Base-by-base conservation (phyloP, 2,113 vertebrate species). In the Numenius arquata region DNA sequence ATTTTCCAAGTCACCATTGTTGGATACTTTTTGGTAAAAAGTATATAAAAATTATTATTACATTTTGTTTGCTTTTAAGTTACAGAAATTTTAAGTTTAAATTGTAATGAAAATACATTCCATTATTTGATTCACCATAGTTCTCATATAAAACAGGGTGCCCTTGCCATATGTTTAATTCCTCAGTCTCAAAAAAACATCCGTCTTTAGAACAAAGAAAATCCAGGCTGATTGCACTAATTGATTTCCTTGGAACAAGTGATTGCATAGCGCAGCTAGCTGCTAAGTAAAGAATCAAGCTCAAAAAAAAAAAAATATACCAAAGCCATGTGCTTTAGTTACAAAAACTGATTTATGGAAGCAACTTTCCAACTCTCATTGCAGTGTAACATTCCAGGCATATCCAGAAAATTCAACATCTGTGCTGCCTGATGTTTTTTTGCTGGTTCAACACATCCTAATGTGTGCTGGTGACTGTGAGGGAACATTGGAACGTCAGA, bases 351-450 rank as follows among this genome's bases (percentile, higher is more conserved):
- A 91, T 91, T 85, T 94, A 90, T 72, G 53, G 82, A 68, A 96
- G 43, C 48, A 82, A 90, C 62, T 90, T 94, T 83, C 82, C 82
- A 90, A 86, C 59, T 86, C 53, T 88, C 29, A 45, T 73, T 93
- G 67, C 59, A 66, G 27, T 85, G 36, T 74, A 88, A 70, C 59
- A 53, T 96, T 93, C 75, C 90, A 86, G 79, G 22, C 55, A 0
- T 66, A 89, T 79, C 66, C 82, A 81, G 74, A 93, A 94, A 95
- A 96, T 63, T 72, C 87, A 94, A 55, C 93, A 89, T 80, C 93
- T 94, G 93, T 85, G 84, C 62, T 85, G 65, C 84, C 93, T 95
- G 84, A 82, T 93, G 89, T 56, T 85, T 95, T 89, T 90, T 85
- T 94, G 84, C 77, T 88, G 67, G 77, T 93, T 96, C 13, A 0